These are phyloP conservation scores for Neoniphon sammara DNA, from an alignment of 2,797 vertebrate genomes.

Conservation along the genomic window DNA sequence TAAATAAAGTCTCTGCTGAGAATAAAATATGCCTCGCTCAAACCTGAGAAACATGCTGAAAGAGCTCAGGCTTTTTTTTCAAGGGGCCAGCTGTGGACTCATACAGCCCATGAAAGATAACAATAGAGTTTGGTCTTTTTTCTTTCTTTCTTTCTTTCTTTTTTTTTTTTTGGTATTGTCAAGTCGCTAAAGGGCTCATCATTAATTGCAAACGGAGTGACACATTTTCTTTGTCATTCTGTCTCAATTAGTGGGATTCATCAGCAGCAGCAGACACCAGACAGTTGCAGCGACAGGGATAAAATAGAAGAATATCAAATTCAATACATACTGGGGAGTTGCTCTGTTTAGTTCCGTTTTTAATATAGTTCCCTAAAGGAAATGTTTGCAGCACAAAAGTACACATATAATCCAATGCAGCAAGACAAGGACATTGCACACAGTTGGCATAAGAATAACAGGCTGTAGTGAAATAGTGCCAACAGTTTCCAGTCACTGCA, in stretches of 20 bases:
- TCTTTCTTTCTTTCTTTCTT: not conserved
- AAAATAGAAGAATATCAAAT: conserved; percentile 19
- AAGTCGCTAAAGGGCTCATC: not conserved
- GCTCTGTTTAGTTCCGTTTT: conserved; percentile 9
- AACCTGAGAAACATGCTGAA: not conserved
- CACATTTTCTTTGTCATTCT: conserved; percentile 23
- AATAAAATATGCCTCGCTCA: not conserved
- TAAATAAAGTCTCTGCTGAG: not conserved
- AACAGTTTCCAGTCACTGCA: conserved; percentile 8
- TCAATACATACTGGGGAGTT: conserved; percentile 12
- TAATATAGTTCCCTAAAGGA: conserved; percentile 25
- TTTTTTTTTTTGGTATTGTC: conserved; percentile 1
- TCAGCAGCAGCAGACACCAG: conserved; percentile 15
- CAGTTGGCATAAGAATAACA: not conserved
- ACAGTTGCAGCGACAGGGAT: conserved; percentile 11
- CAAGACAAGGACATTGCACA: conserved; percentile 2
- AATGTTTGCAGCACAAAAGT: conserved; percentile 15
- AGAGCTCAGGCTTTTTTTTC: conserved; percentile 11
- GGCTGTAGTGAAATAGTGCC: conserved; percentile 4
- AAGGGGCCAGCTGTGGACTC: not conserved
- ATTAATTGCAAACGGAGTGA: conserved; percentile 19
- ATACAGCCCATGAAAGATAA: conserved; percentile 5
- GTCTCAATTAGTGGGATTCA: conserved; percentile 28
- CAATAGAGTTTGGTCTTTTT: not conserved
- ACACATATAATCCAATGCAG: conserved; percentile 7